Base-by-base conservation (phyloP, 2,797 vertebrate genomes). In the Sebastes cheni region DNA sequence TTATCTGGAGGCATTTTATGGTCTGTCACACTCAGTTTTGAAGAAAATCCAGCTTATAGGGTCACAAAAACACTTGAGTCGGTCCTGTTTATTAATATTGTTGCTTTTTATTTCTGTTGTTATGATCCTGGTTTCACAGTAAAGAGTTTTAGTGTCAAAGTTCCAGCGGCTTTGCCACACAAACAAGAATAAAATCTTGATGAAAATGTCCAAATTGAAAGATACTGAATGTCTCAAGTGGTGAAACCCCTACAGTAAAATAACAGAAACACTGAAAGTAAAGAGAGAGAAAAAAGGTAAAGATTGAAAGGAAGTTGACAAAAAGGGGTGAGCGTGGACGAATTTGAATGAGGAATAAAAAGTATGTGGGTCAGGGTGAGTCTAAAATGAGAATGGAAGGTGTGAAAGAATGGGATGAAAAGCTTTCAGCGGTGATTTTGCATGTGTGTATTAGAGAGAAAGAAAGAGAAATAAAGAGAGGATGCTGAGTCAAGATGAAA, bases 401-500 rank as follows among this genome's bases (percentile, higher is more conserved):
- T 79, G 89, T 83, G 86, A 82, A 86, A 72, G 84, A 79, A 70
- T 6, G 50, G 84, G 82, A 91, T 85, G 87, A 91, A 85, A 89
- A 85, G 92, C 88, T 81, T 86, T 75, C 72, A 86, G 81, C 55
- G 34, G 69, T 79, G 88, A 88, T 86, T 90, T 77, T 84, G 78
- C 83, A 82, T 86, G 84, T 80, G 84, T 61, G 84, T 80, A 88
- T 90, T 78, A 77, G 82, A 85, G 73, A 88, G 86, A 90, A 85
- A 86, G 83, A 85, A 79, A 68, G 77, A 60, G 83, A 86, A 88
- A 83, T 72, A 73, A 84, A 82, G 89, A 52, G 74, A 65, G 86
- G 84, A 82, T 80, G 86, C 89, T 84, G 87, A 93, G 88, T 90
- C 86, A 85, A 93, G 91, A 93, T 92, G 91, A 93, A 94, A 92